Evolutionary conservation across 2,888 invertebrate species (phyloP).

Genomic region (Lasioglossum malachurum): DNA sequence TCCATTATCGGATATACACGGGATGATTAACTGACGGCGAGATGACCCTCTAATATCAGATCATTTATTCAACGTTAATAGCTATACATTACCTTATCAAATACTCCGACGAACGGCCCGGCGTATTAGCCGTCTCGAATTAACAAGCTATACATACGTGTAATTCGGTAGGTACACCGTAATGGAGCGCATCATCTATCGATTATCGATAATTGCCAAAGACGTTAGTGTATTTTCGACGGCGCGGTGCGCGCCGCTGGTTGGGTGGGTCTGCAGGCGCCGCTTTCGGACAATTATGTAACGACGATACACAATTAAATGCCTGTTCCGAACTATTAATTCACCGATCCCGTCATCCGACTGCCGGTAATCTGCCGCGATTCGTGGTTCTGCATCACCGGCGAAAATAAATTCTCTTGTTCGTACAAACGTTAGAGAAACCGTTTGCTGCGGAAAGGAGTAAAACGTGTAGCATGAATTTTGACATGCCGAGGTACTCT

Average conservation of each 20-base stretch:
- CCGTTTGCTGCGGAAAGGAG: no score
- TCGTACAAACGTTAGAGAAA: no score
- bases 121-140: conserved; percentile 38
- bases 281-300: conserved; percentile 22
- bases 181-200: conserved; percentile 48
- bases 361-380: neutral
- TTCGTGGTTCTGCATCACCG: neutral
- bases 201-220: conserved; percentile 60
- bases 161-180: conserved; percentile 46
- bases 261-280: neutral
- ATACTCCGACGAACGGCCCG: conserved; percentile 21
- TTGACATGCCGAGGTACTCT: no score
- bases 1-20: conserved; percentile 14
- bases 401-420: no score
- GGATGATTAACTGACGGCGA: conserved; percentile 9
- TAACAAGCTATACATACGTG: conserved; percentile 31
- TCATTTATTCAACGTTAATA: conserved; percentile 48
- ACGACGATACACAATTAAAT: conserved; percentile 31
- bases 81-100: conserved; percentile 39
- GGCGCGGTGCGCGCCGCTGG: neutral
- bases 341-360: neutral
- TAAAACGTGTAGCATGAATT: no score
- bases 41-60: conserved; percentile 8
- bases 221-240: conserved; percentile 46
- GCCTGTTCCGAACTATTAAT: neutral